These are phyloP conservation scores for Halichoeres trimaculatus DNA, from an alignment of 2,113 vertebrate species.

Conservation along the genomic window DNA sequence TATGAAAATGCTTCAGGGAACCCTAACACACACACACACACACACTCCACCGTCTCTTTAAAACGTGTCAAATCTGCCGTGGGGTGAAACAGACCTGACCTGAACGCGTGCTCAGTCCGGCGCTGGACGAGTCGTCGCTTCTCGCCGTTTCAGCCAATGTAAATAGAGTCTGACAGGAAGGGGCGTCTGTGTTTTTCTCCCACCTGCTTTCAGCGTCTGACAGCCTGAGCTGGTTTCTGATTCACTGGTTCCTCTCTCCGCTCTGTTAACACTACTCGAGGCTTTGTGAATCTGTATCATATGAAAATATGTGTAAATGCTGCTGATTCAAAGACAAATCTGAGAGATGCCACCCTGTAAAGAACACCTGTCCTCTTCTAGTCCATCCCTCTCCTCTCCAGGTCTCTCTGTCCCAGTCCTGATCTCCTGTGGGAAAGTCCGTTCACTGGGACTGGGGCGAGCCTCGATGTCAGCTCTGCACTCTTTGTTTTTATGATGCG, in stretches of 20 bases:
- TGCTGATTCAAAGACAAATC: conserved; percentile 78
- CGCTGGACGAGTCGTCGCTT: conserved; percentile 65
- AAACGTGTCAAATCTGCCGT: conserved; percentile 71
- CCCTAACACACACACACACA: conserved; percentile 41
- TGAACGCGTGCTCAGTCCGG: conserved; percentile 39
- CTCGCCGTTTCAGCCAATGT: conserved; percentile 65
- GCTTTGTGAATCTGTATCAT: conserved; percentile 74
- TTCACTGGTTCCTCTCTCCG: conserved; percentile 61
- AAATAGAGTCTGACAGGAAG: conserved; percentile 68
- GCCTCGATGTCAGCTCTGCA: conserved; percentile 2
- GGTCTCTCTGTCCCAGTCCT: conserved; percentile 20
- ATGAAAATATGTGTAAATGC: conserved; percentile 80
- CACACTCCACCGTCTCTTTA: conserved; percentile 54
- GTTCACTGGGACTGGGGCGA: conserved; percentile 6
- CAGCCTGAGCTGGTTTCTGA: conserved; percentile 55
- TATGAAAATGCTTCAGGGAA: conserved; percentile 69
- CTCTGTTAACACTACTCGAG: conserved; percentile 67
- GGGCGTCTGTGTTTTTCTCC: conserved; percentile 43
- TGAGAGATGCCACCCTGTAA: conserved; percentile 58
- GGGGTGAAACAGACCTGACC: conserved; percentile 44
- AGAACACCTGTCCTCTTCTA: conserved; percentile 57
- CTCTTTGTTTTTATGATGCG: conserved; percentile 6
- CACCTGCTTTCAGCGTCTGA: conserved; percentile 47
- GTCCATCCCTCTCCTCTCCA: conserved; percentile 15
- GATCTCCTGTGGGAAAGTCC: conserved; percentile 28